A percentile compares a stretch with the other conserved stretches of the same genome.
Conservation (phyloP, 2,888 invertebrate genomes). For the Eilema caniola region DNA sequence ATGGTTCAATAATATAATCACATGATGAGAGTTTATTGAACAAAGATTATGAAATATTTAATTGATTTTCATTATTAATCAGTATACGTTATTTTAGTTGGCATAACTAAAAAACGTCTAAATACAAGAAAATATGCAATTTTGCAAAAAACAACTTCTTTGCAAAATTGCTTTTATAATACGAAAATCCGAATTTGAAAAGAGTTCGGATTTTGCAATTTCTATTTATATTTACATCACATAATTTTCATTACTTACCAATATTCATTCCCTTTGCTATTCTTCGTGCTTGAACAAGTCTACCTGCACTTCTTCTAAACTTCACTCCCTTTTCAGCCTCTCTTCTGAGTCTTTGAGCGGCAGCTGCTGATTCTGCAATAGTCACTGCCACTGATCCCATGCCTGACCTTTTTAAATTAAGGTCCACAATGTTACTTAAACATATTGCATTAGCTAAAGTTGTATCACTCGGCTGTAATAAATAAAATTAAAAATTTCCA, state of each 20-base stretch:
- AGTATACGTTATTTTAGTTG: too few species aligned
- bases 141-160: too few species aligned
- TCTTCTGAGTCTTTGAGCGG: slow-evolving; percentile 76
- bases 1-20: too few species aligned
- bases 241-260: slow-evolving; percentile 57
- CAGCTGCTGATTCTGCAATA: slow-evolving; percentile 80
- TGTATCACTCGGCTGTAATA: slow-evolving; percentile 73
- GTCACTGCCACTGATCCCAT: slow-evolving; percentile 78
- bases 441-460: slow-evolving; percentile 80
- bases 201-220: too few species aligned
- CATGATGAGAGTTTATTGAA: too few species aligned
- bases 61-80: too few species aligned
- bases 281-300: slow-evolving; percentile 79
- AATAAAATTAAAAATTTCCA: background rate
- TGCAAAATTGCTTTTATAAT: too few species aligned
- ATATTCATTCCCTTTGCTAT: slow-evolving; percentile 83
- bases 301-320: slow-evolving; percentile 80
- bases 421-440: slow-evolving; percentile 77
- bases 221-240: background rate
- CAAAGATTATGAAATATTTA: too few species aligned
- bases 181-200: too few species aligned
- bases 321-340: slow-evolving; percentile 81
- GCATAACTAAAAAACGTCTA: too few species aligned
- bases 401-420: slow-evolving; percentile 81
- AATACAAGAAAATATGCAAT: too few species aligned